Percentiles rank a stretch among this genome's conserved stretches.
Evolutionary conservation across 2,113 vertebrate species (phyloP).

Genomic region (Pycnonotus jocosus): DNA sequence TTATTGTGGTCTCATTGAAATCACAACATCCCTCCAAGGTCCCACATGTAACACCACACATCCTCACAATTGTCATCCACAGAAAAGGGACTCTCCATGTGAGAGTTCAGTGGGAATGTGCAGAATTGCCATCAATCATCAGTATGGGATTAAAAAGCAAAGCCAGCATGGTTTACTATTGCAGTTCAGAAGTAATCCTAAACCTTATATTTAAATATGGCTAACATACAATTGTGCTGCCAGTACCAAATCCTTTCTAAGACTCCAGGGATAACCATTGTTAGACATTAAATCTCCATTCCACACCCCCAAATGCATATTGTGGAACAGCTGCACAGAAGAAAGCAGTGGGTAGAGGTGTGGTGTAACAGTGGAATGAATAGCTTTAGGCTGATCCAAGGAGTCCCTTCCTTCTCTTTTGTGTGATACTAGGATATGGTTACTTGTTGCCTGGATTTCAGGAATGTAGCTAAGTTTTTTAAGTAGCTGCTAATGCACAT

Average conservation of each 20-base stretch:
- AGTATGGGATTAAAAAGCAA: not conserved
- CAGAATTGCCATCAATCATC: not conserved
- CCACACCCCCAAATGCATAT: not conserved
- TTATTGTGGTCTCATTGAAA: not conserved
- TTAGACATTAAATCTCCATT: not conserved
- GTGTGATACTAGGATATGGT: not conserved
- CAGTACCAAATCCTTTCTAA: not conserved
- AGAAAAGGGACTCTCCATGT: not conserved
- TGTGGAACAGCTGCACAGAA: not conserved
- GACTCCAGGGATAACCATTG: not conserved
- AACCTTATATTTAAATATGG: not conserved
- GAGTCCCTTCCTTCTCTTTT: not conserved
- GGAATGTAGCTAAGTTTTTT: not conserved
- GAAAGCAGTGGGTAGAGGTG: not conserved
- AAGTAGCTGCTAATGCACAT: not conserved
- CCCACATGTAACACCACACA: not conserved
- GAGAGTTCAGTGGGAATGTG: not conserved
- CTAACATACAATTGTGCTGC: not conserved
- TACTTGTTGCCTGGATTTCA: not conserved
- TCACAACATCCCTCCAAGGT: not conserved
- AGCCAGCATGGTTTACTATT: not conserved
- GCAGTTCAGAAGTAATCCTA: not conserved
- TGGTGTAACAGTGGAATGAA: not conserved
- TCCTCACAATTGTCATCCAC: rapidly evolving
- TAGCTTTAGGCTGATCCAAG: not conserved